A percentile compares a stretch with the other conserved stretches of the same genome.
Conservation (phyloP, 2,888 invertebrate genomes). For the Zonitis immaculata region DNA sequence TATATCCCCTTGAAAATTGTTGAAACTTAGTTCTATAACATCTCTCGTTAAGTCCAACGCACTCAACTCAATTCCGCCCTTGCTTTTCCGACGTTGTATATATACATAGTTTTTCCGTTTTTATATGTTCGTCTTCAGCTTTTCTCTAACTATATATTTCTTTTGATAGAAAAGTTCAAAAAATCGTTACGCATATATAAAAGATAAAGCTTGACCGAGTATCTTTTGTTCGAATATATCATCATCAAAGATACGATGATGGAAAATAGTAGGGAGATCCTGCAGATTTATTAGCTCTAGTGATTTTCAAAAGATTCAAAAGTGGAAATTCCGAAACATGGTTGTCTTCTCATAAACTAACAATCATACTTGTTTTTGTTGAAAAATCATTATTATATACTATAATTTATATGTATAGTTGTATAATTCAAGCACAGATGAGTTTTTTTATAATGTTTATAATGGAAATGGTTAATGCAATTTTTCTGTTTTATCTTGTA, state of each 20-base stretch:
- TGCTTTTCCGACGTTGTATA: conserved; percentile 2
- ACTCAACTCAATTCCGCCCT: conserved; percentile 18
- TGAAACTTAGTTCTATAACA: background rate
- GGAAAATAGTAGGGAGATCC: too few relatives aligned
- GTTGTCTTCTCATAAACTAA: too few relatives aligned
- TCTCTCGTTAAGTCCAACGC: conserved; percentile 19
- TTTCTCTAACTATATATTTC: too few relatives aligned
- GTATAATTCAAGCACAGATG: background rate
- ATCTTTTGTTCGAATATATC: background rate
- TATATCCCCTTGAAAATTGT: conserved; percentile 3
- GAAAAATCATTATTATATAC: background rate
- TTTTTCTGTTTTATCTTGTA: too few relatives aligned
- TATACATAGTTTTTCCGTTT: background rate
- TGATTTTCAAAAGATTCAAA: background rate
- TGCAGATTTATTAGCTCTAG: background rate
- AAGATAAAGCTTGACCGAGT: background rate
- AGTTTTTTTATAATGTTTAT: background rate
- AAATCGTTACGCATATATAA: background rate
- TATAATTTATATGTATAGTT: too few relatives aligned
- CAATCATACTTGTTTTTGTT: too few relatives aligned
- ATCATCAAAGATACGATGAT: too few relatives aligned
- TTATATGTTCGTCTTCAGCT: too few relatives aligned
- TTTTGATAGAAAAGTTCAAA: background rate
- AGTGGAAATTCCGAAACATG: too few relatives aligned
- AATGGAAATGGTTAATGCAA: background rate